phyloP scores from a whole-genome alignment of 2,888 invertebrate genomes.

The Thalpophila matura region DNA sequence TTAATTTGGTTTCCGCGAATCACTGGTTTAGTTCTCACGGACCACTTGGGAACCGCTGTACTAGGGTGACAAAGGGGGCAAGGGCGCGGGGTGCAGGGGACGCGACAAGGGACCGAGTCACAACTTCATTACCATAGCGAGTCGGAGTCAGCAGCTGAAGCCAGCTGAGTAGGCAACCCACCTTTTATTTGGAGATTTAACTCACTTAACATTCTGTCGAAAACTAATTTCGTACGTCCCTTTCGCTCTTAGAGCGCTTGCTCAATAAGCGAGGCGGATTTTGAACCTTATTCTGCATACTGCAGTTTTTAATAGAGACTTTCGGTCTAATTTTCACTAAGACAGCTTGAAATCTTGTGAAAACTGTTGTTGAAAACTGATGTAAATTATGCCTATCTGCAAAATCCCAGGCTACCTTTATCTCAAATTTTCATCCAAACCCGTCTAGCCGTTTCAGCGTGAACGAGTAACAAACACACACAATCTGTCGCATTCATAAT shows the following conservation, averaged over 20 bases:
- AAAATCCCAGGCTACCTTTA: too few relatives aligned
- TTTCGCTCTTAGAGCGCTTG: conserved; percentile 65
- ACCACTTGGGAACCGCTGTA: too few relatives aligned
- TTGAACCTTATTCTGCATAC: conserved; percentile 36
- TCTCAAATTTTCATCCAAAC: too few relatives aligned
- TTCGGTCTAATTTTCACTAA: conserved; percentile 23
- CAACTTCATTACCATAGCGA: conserved; percentile 82
- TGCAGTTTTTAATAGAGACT: conserved; percentile 44
- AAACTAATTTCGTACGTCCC: conserved; percentile 79
- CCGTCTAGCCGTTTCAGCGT: too few relatives aligned
- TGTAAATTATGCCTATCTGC: too few relatives aligned
- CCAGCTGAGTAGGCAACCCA: conserved; percentile 79
- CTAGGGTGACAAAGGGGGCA: too few relatives aligned
- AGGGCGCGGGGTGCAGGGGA: conserved; percentile 35
- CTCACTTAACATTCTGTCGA: conserved; percentile 85
- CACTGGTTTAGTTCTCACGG: too few relatives aligned
- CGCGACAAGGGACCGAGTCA: conserved; percentile 66
- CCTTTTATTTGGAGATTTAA: conserved; percentile 89
- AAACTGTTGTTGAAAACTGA: too few relatives aligned
- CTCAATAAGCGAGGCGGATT: conserved; percentile 36
- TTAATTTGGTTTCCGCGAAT: too few relatives aligned
- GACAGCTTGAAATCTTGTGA: too few relatives aligned
- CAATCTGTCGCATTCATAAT: too few relatives aligned
- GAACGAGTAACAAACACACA: too few relatives aligned
- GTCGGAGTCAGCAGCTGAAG: conserved; percentile 75